Base-by-base conservation (phyloP, 1,140 invertebrate genomes). In the Episyrphus balteatus region DNA sequence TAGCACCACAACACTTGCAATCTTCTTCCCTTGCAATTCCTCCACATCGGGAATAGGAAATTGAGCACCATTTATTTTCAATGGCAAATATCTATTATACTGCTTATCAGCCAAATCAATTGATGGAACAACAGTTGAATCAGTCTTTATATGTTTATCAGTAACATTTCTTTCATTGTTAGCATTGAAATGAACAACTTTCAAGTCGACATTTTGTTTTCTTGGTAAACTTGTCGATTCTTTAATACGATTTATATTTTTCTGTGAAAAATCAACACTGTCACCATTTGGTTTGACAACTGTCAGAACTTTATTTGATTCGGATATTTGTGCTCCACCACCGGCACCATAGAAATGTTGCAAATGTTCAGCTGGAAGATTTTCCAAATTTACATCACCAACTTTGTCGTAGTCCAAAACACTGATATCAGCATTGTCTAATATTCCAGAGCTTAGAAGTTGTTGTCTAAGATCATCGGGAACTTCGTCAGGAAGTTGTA, bases 361-460 rank as follows among this genome's bases (percentile, higher is more conserved):
- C 45, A 90, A 63, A 46, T 88, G 86, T 61, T 89, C 86, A 11
- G 86, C 85, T n/a, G 86, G 85, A 42, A 90, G 66, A 50, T 82
- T 86, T 52, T 88, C 86, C 39, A 89, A 73, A 9, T 85, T 79
- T 47, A 86, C 88, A 55, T 88, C 86, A n/a, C 86, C 86, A 31
- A 89, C 79, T 72, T 91, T 90, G 58, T 89, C 86, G 52, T 88
- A 88, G 66, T 89, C 84, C 31, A 88, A 69, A 19, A 90, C 79
- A 51, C 87, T 88, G 46, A 90, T 89, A 56, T 90, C 84, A 19
- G 87, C 86, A 58, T 90, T 88, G 51, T 84, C 82, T 36, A 90
- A 70, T 51, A 91, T 89, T 34, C 88, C 88, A 0, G 86, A 88
- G 37, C 83, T 82, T n/a, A 90, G 58, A 0, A 90, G 70, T 57